Evolutionary conservation across 2,113 vertebrate genomes (phyloP).

Genomic region (Acrocephalus kingi): DNA sequence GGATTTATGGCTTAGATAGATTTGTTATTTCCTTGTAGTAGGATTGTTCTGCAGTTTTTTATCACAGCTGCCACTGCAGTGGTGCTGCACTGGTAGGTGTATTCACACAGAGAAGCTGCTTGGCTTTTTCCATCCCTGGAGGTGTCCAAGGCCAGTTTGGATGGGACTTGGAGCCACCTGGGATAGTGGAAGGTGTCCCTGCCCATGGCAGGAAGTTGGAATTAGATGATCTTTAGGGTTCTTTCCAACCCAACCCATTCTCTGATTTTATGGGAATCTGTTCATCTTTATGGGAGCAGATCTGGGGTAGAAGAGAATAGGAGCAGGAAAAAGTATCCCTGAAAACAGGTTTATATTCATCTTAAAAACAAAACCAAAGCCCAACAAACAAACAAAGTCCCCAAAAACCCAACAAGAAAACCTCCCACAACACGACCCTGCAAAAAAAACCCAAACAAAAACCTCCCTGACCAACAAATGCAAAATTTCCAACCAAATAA

Average conservation of each 20-base stretch:
- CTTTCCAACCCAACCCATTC: background rate
- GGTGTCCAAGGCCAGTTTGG: background rate
- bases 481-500: background rate
- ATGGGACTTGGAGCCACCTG: background rate
- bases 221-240: background rate
- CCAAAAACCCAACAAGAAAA: background rate
- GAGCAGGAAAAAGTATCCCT: background rate
- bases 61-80: background rate
- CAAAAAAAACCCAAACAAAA: background rate
- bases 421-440: fast-evolving
- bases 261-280: background rate
- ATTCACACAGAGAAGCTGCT: background rate
- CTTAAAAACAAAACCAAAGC: background rate
- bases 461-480: background rate
- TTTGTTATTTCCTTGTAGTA: background rate
- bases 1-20: background rate
- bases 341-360: background rate
- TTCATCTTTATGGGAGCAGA: background rate
- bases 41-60: background rate
- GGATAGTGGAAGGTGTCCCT: background rate
- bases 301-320: background rate
- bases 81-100: background rate
- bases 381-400: background rate
- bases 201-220: background rate
- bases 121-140: background rate